Base-by-base conservation (phyloP, 2,797 vertebrate species). In the Macropodus opercularis region DNA sequence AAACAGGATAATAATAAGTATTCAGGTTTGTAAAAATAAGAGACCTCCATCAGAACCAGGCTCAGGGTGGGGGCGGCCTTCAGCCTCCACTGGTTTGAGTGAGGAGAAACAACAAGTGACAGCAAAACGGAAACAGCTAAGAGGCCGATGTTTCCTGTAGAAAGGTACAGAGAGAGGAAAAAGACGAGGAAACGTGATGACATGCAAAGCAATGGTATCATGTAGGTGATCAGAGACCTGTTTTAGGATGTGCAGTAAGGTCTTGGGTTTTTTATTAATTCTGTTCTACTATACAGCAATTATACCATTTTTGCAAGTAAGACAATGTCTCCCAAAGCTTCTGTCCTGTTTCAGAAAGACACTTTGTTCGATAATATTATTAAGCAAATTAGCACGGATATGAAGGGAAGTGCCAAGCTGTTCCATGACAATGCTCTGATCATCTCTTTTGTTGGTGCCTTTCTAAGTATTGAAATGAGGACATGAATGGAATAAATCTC, bases 401-500 rank as follows among this genome's bases (percentile, higher is more conserved):
- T 83, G 83, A 90, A 84, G 66, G 51, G 77, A 83, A 79, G 79
- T 82, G 55, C 61, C 73, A 74, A 63, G 72, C 63, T 27, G 34
- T 60, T 76, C 69, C 63, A 69, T 76, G 69, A 90, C 85, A 90
- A 90, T 83, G 78, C 69, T 56, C 44, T 75, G 78, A 88, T 90
- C 85, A 69, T 86, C 72, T 86, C 85, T 63, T 84, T 87, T 89
- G 83, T 85, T 66, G 48, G 59, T 40, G 69, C 76, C 72, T 64
- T 70, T 85, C 77, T 85, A 73, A 84, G 73, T 83, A 77, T 80
- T 75, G 69, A 76, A 90, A 87, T 85, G 85, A 84, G 69, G 24
- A 70, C 64, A 63, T 84, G 85, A 82, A 85, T 68, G 79, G 67
- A 66, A 85, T 84, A 87, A 90, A 90, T 91, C 87, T 87, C 83